Conservation (phyloP, 2,888 invertebrate species). For the Shargacucullia verbasci region DNA sequence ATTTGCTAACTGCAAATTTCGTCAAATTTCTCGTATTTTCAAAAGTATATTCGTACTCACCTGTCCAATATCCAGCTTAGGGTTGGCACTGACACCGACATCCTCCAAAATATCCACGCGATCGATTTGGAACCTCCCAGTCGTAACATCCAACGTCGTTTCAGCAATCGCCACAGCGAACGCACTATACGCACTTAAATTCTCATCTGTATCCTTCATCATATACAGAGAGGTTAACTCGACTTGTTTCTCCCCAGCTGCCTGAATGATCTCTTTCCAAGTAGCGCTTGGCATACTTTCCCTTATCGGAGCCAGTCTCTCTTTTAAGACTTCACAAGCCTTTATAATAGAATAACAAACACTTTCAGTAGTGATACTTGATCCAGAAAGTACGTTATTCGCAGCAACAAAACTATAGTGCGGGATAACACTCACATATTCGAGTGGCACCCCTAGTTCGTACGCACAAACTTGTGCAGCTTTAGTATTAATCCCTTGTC, state of each 20-base stretch:
- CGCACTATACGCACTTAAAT: constrained; percentile 86
- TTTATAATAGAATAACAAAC: constrained; percentile 87
- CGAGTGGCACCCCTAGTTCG: constrained; percentile 91
- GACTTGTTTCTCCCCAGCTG: constrained; percentile 87
- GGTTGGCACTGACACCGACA: constrained; percentile 91
- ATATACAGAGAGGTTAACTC: constrained; percentile 90
- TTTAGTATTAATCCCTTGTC: constrained; percentile 95
- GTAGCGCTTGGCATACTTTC: constrained; percentile 78
- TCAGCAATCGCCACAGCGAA: constrained; percentile 90
- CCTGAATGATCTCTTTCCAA: constrained; percentile 89
- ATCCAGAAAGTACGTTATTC: constrained; percentile 91
- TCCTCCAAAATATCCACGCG: constrained; percentile 92
- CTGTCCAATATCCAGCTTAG: constrained; percentile 91
- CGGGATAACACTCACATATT: constrained; percentile 90
- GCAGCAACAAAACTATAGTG: constrained; percentile 88
- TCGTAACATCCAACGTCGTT: constrained; percentile 91
- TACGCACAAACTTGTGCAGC: constrained; percentile 93
- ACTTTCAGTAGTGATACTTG: constrained; percentile 91
- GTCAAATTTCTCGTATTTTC: no score
- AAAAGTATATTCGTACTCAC: constrained; percentile 57
- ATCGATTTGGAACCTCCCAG: constrained; percentile 90
- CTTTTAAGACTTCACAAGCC: constrained; percentile 89
- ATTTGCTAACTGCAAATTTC: no score
- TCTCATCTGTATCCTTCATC: constrained; percentile 87
- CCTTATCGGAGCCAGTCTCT: constrained; percentile 88